These are phyloP conservation scores for Patagioenas fasciata DNA, from an alignment of 2,113 vertebrate species.

Conservation along the genomic window DNA sequence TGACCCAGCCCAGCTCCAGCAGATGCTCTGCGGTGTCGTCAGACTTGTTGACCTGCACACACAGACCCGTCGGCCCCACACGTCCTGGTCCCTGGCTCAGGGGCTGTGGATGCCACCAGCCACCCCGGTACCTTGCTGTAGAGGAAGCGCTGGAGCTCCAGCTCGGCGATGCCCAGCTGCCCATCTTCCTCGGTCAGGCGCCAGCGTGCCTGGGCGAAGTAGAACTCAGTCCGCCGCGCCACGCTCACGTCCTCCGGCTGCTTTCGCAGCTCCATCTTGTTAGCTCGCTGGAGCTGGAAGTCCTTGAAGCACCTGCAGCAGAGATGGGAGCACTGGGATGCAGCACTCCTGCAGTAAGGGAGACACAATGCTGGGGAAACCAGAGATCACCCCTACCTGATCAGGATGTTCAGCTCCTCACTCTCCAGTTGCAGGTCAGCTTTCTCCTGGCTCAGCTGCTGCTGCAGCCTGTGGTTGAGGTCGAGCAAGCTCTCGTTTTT, in stretches of 20 bases:
- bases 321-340: neutral
- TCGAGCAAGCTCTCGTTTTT: constrained; percentile 85
- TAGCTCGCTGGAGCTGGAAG: constrained; percentile 94
- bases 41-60: constrained; percentile 91
- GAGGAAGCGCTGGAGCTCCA: constrained; percentile 96
- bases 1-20: constrained; percentile 96
- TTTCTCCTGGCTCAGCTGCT: constrained; percentile 96
- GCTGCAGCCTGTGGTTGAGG: constrained; percentile 88
- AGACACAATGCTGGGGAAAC: neutral
- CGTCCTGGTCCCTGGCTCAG: fast-evolving
- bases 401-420: constrained; percentile 97
- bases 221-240: constrained; percentile 92
- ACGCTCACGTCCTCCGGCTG: constrained; percentile 94
- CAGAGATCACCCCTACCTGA: constrained; percentile 78
- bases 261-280: constrained; percentile 95
- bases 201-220: constrained; percentile 97
- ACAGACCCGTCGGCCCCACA: neutral
- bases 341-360: neutral
- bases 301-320: constrained; percentile 93
- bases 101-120: neutral
- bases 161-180: constrained; percentile 95
- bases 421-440: constrained; percentile 94
- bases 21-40: constrained; percentile 98
- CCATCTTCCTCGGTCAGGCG: constrained; percentile 96
- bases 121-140: constrained; percentile 89